Evolutionary conservation across 2,113 vertebrate species (phyloP), one percentile per base, ranked within the genome.

Genomic region (Chamaea fasciata): DNA sequence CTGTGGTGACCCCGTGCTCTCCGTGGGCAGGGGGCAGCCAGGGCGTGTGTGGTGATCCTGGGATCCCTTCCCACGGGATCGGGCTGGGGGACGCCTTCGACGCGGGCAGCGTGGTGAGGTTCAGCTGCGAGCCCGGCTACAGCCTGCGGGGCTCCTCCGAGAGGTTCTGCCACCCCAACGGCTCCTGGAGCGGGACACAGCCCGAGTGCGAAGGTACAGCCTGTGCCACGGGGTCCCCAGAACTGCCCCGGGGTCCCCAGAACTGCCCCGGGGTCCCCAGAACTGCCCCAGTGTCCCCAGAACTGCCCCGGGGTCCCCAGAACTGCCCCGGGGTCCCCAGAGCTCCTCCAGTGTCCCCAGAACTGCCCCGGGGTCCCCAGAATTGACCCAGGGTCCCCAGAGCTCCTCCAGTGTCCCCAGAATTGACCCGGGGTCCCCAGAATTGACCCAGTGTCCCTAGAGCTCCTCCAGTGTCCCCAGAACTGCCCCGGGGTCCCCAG

Each of bases 111-210:
- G 83, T 98, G 57, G 98, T 99, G 26, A 96, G 98, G 65, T 99
- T 99, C 92, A 99, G 99, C 97, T 99, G 99, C 19, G 99, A 99
- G 96, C 98, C 99, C 0, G 99, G 99, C 19, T 99, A 99, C 39
- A 3, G 13, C 5, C 98, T 99, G 26, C 97, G 97, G n/a, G 99
- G 99, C 3, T 99, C 99, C 0, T 98, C 98, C 1, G 99, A 99
- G 93, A 98, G 99, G 62, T 96, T 77, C 12, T 99, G 99, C 84
- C 98, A 98, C 7, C 24, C 97, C 90, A 98, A 99, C 13, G 97
- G 99, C 73, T 98, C 98, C 7, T 99, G 99, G 99, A 96, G 98
- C 2, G 99, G 99, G 55, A 97, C 95, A 0, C 99, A 99, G 95
- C 99, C 99, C 0, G 99, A 99, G 52, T 99, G 99, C 31, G 98